Evolutionary conservation across 2,888 invertebrate species (phyloP), one percentile per base, ranked within the genome.

Genomic region (Disparrhopalites patrizii): DNA sequence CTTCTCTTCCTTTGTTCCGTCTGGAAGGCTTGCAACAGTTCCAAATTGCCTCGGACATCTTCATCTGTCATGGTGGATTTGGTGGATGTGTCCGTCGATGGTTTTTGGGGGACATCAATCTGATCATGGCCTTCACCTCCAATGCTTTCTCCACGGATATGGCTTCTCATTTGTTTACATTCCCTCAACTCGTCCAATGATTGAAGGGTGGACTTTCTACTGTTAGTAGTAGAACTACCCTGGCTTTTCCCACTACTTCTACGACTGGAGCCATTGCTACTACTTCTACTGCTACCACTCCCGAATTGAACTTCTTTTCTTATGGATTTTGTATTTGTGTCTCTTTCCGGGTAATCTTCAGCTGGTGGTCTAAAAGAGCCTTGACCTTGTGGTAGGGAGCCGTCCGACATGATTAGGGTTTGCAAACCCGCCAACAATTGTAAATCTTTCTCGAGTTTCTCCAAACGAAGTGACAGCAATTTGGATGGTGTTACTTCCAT

Each of bases 371-470:
- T 2, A 25, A 8, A 1, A 20, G 8, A 20, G 20, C 25, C 27
- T 30, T 2, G 30, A n/a, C 10, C 3, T 15, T 20, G 3, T 20
- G 2, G 23, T 20, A 25, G 47, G 25, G 3, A 20, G n/a, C 31
- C 31, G 7, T 30, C 20, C 7, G 64, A 20, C 15, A 70, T 52
- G n/a, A 73, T 52, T 1, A 71, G 25, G 7, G 68, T 56, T 56
- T 70, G 68, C 65, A 72, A 69, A 0, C 65, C 65, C 7, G 70
- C 43, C 3, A 73, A 10, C 3, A 72, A 51, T 18, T 70, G 60
- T 7, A 73, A 62, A 38, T 73, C 73, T 18, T 66, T 61, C 55
- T 72, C 72, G 10, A 72, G 43, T 31, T 66, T 70, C 33, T 73
- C 66, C 4, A 72, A 38, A 25, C 73, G 61, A 10, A 52, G 4